phyloP scores from a whole-genome alignment of 2,113 vertebrate genomes.

The Paradoxurus hermaphroditus region DNA sequence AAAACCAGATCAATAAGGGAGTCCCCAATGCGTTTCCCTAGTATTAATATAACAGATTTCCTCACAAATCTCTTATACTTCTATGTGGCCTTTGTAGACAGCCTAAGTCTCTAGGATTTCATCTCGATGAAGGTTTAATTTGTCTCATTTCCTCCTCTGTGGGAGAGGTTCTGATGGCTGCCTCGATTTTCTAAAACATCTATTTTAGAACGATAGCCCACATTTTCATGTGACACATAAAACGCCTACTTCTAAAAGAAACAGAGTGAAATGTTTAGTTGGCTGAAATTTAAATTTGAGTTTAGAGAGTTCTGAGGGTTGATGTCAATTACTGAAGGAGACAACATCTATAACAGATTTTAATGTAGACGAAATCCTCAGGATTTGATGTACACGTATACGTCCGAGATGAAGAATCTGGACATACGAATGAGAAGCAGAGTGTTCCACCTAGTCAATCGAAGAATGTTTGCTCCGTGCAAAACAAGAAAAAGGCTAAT shows the following conservation, averaged over 20 bases:
- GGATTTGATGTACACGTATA: neutral
- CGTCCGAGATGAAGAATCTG: neutral
- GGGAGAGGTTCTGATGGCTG: conserved; percentile 63
- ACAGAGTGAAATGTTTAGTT: neutral
- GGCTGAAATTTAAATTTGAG: neutral
- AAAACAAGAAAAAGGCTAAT: neutral
- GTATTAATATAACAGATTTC: conserved; percentile 68
- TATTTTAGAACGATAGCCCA: conserved; percentile 52
- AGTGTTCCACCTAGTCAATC: neutral
- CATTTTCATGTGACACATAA: conserved; percentile 32
- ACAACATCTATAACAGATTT: neutral
- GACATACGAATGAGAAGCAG: neutral
- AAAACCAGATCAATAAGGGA: conserved; percentile 58
- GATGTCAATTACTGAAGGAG: neutral
- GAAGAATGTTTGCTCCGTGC: neutral
- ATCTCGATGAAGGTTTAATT: conserved; percentile 75
- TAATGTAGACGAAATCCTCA: neutral
- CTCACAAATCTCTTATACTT: conserved; percentile 69
- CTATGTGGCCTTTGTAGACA: conserved; percentile 60
- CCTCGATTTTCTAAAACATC: conserved; percentile 39
- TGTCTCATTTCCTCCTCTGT: conserved; percentile 71
- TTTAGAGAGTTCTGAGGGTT: neutral
- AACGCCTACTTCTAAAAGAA: conserved; percentile 7
- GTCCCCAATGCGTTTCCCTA: conserved; percentile 30
- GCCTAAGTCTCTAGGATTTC: conserved; percentile 60